Evolutionary conservation across 2,888 invertebrate species (phyloP).

Genomic region (Sabellastarte sp.): DNA sequence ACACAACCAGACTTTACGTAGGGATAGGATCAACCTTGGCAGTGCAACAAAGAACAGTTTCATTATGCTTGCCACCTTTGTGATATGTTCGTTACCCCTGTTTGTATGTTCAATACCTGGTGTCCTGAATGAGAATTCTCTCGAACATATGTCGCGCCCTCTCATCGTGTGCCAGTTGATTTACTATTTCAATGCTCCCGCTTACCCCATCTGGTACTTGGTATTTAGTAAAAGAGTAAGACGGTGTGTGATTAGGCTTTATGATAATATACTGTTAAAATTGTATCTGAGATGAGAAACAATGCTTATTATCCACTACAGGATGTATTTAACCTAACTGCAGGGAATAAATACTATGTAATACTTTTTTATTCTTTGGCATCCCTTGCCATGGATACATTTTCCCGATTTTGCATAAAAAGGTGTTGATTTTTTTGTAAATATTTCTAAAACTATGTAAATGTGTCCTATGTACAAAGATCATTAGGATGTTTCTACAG

Average conservation of each 20-base stretch:
- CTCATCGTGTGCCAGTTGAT: slow-evolving; percentile 39
- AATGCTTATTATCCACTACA: too few species aligned
- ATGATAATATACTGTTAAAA: slow-evolving; percentile 22
- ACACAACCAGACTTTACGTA: slow-evolving; percentile 36
- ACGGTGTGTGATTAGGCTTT: slow-evolving; percentile 38
- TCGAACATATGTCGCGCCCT: slow-evolving; percentile 25
- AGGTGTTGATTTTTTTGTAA: too few species aligned
- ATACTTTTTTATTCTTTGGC: too few species aligned
- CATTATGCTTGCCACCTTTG: slow-evolving; percentile 45
- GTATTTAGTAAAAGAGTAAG: slow-evolving; percentile 48
- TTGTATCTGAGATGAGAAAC: background rate
- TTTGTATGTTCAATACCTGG: slow-evolving; percentile 43
- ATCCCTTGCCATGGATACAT: too few species aligned
- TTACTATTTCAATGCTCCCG: slow-evolving; percentile 47
- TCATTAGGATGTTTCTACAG: too few species aligned
- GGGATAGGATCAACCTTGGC: slow-evolving; percentile 40
- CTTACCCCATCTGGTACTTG: slow-evolving; percentile 52
- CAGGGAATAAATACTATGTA: too few species aligned
- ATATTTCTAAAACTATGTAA: too few species aligned
- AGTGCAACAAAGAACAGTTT: slow-evolving; percentile 50
- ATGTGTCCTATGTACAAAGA: too few species aligned
- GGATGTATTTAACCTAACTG: too few species aligned
- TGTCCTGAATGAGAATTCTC: slow-evolving; percentile 8
- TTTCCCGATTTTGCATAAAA: too few species aligned
- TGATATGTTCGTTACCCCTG: slow-evolving; percentile 44